phyloP scores from a whole-genome alignment of 2,113 vertebrate genomes.

The Lipophrys pholis region DNA sequence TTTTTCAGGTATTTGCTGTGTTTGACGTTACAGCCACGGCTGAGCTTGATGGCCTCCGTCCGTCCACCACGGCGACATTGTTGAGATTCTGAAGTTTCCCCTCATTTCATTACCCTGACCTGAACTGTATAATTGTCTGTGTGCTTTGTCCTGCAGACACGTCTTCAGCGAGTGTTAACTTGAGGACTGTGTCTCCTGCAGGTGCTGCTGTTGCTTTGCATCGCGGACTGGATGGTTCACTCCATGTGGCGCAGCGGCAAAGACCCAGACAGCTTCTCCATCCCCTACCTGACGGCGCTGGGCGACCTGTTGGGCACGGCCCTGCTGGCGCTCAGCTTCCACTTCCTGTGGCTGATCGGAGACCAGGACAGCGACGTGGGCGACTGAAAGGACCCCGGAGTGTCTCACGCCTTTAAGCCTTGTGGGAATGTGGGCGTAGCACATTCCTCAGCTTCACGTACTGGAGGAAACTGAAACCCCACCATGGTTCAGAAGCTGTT shows the following conservation, averaged over 20 bases:
- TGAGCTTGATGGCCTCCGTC: too few relatives aligned
- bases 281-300: slow-evolving; percentile 95
- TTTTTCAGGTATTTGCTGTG: too few relatives aligned
- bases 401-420: slow-evolving; percentile 13
- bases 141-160: too few relatives aligned
- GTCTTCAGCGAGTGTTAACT: too few relatives aligned
- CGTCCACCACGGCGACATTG: too few relatives aligned
- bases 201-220: slow-evolving; percentile 92
- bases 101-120: too few relatives aligned
- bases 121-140: too few relatives aligned
- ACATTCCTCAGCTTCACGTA: slow-evolving; percentile 38
- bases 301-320: slow-evolving; percentile 96
- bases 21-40: too few relatives aligned
- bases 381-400: slow-evolving; percentile 79
- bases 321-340: slow-evolving; percentile 92
- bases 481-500: slow-evolving; percentile 14
- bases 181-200: slow-evolving; percentile 54
- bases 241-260: slow-evolving; percentile 96
- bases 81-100: too few relatives aligned
- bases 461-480: slow-evolving; percentile 28
- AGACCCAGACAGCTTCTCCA: slow-evolving; percentile 97
- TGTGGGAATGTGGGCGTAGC: slow-evolving; percentile 23
- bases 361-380: slow-evolving; percentile 96
- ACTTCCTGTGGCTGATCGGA: slow-evolving; percentile 96
- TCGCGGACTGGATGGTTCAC: slow-evolving; percentile 97